These are phyloP conservation scores for Mus spretus DNA, from an alignment of 2,797 vertebrate species.

Conservation along the genomic window DNA sequence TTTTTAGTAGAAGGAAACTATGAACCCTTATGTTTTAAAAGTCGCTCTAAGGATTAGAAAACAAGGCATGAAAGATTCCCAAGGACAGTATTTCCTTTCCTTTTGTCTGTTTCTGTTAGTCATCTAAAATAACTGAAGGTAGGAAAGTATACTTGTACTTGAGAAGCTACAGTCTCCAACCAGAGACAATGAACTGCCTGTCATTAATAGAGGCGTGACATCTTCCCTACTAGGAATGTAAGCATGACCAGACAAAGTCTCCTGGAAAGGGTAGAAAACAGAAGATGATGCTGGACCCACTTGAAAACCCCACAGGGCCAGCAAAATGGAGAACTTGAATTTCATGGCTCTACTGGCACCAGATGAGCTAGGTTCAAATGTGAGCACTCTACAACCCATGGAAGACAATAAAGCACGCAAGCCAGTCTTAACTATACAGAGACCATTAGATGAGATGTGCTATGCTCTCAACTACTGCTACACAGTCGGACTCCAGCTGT, in stretches of 20 bases:
- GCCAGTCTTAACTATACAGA: not conserved
- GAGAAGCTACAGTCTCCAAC: not conserved
- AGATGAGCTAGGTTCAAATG: not conserved
- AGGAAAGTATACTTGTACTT: not conserved
- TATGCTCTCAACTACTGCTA: not conserved
- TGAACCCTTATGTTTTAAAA: conserved; percentile 56
- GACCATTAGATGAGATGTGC: not conserved
- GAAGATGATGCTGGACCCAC: not conserved
- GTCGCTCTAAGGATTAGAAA: conserved; percentile 15
- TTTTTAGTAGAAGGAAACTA: conserved; percentile 64
- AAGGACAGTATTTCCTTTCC: not conserved
- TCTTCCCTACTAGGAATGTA: not conserved
- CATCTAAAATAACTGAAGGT: not conserved
- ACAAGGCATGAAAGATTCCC: not conserved
- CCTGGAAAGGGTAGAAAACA: not conserved
- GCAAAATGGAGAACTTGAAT: not conserved
- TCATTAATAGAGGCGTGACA: not conserved
- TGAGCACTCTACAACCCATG: not conserved
- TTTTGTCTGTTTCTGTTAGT: not conserved
- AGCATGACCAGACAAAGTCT: not conserved
- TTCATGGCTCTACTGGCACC: not conserved
- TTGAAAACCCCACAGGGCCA: not conserved
- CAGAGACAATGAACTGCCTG: not conserved
- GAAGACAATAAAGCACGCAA: not conserved
- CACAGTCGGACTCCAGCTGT: conserved; percentile 12